phyloP scores from a whole-genome alignment of 2,888 invertebrate species.

The Philereme vetulata region DNA sequence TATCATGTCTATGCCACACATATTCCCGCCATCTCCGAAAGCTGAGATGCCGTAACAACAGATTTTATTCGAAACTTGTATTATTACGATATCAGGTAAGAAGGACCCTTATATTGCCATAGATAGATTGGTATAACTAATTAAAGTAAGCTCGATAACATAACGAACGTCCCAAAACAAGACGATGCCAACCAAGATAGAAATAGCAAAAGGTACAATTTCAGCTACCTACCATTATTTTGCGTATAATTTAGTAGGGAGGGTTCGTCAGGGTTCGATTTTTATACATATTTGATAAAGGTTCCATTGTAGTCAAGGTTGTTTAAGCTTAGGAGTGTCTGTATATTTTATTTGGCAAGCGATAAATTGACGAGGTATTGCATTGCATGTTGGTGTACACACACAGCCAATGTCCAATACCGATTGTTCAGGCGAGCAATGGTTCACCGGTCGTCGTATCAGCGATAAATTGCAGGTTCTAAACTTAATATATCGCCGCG shows the following conservation, averaged over 20 bases:
- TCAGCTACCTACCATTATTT: conserved; percentile 24
- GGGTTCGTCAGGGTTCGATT: conserved; percentile 25
- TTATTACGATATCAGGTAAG: conserved; percentile 13
- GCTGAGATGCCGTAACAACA: conserved; percentile 20
- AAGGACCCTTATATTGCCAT: background rate
- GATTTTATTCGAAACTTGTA: conserved; percentile 21
- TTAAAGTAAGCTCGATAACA: too few relatives aligned
- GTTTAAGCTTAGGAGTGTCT: conserved; percentile 13
- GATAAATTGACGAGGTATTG: conserved; percentile 16
- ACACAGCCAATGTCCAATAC: conserved; percentile 48
- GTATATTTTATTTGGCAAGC: conserved; percentile 15
- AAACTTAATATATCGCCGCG: conserved; percentile 57
- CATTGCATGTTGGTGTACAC: conserved; percentile 7
- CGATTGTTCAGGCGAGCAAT: conserved; percentile 64
- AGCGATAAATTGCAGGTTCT: conserved; percentile 65
- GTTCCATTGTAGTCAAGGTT: conserved; percentile 13
- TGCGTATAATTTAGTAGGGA: conserved; percentile 17
- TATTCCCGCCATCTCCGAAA: conserved; percentile 35
- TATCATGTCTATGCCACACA: conserved; percentile 59
- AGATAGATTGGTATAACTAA: too few relatives aligned
- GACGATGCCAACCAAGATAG: conserved; percentile 9
- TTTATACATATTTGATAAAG: conserved; percentile 32
- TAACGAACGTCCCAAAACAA: conserved; percentile 7
- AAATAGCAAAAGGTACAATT: conserved; percentile 20
- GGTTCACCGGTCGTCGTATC: conserved; percentile 57